These are phyloP conservation scores for Rallus limicola DNA, from an alignment of 2,113 vertebrate genomes.

Conservation along the genomic window DNA sequence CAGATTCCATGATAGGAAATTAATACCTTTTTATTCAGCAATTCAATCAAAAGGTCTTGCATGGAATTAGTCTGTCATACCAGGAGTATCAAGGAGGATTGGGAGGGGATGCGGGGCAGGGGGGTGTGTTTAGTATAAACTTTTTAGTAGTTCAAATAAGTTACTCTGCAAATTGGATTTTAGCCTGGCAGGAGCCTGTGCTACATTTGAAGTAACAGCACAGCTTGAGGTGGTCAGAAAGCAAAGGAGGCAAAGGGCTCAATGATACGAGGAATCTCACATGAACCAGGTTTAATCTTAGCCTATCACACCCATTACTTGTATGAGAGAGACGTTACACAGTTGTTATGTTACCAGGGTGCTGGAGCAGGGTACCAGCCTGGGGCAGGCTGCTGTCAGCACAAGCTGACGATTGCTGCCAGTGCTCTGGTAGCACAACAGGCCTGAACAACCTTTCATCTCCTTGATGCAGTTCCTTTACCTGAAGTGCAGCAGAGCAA, in stretches of 20 bases:
- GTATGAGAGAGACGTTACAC: background rate
- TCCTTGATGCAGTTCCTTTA: too few species aligned
- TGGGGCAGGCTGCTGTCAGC: too few species aligned
- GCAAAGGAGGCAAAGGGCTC: background rate
- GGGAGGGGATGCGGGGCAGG: too few species aligned
- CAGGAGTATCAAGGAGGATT: background rate
- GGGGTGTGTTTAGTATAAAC: background rate
- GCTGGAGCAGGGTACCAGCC: too few species aligned
- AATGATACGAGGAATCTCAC: background rate
- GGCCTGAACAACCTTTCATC: too few species aligned
- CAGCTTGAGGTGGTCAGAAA: background rate
- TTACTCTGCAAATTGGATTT: background rate
- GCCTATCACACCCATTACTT: accelerated
- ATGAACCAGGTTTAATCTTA: background rate
- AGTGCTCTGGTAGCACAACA: too few species aligned
- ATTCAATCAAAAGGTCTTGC: background rate
- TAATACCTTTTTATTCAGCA: background rate
- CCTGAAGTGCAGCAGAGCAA: too few species aligned
- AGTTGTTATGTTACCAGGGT: accelerated
- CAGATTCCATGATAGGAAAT: background rate
- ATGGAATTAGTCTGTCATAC: background rate
- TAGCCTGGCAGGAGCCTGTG: background rate
- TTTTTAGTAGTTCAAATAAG: background rate
- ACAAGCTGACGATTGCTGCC: too few species aligned
- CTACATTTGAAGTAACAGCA: background rate